A percentile compares a stretch with the other conserved stretches of the same genome.
phyloP scores from a whole-genome alignment of 2,797 vertebrate genomes.

The Anolis apletophallus region DNA sequence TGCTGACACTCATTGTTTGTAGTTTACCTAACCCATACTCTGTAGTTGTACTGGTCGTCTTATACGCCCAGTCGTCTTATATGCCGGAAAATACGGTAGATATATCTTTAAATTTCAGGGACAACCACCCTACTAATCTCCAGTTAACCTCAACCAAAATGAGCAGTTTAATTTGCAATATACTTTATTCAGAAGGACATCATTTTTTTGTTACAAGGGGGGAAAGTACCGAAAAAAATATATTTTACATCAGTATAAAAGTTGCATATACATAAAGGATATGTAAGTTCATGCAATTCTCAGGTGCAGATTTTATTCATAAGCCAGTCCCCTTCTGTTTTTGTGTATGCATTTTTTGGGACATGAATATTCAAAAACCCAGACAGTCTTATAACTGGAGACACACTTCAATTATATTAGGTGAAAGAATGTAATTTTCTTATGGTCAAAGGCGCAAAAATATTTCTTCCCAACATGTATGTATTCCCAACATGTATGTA shows the following conservation, averaged over 20 bases:
- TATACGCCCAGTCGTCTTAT: too few relatives aligned
- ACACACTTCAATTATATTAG: constrained; percentile 8
- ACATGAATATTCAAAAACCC: background rate
- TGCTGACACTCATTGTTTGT: too few relatives aligned
- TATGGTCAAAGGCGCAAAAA: background rate
- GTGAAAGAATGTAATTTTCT: background rate
- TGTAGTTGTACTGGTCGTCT: too few relatives aligned
- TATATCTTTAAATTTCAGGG: too few relatives aligned
- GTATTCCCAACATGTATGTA: background rate
- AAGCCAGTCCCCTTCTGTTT: background rate
- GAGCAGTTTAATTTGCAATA: background rate
- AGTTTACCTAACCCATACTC: too few relatives aligned
- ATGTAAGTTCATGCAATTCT: background rate
- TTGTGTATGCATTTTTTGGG: background rate
- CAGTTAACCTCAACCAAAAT: background rate
- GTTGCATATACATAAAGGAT: background rate
- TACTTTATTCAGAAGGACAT: background rate
- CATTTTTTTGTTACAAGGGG: accelerated
- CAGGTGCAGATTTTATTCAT: background rate
- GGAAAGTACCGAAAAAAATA: background rate
- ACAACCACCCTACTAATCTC: background rate
- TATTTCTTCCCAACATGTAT: background rate
- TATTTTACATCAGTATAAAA: background rate
- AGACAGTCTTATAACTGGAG: background rate
- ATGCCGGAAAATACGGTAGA: too few relatives aligned